Conservation (phyloP, 2,888 invertebrate species). For the Archips xylosteana region DNA sequence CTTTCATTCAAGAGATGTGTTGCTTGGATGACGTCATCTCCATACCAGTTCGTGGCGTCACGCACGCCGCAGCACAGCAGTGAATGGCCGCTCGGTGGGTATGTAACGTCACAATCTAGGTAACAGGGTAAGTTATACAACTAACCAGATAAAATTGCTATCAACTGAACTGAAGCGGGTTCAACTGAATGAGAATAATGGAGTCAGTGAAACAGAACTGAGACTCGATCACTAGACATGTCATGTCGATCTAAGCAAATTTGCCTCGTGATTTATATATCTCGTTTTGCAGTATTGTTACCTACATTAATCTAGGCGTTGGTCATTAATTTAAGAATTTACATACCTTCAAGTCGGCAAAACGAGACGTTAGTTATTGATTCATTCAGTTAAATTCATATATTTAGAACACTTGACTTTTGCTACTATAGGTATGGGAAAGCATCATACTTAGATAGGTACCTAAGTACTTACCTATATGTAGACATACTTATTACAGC, state of each 20-base stretch:
- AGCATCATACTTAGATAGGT: no score
- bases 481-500: no score
- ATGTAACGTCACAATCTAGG: not conserved
- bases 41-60: not conserved
- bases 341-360: no score
- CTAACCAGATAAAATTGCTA: not conserved
- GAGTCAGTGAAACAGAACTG: not conserved
- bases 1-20: not conserved
- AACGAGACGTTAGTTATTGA: no score
- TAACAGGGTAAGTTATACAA: slow-evolving; percentile 1
- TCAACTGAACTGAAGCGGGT: not conserved
- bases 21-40: not conserved
- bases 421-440: no score
- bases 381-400: no score
- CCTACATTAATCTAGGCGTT: no score
- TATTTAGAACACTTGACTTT: no score
- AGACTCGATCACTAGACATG: not conserved
- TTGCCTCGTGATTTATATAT: not conserved
- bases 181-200: not conserved
- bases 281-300: no score
- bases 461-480: no score
- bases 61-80: not conserved
- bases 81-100: slow-evolving; percentile 14
- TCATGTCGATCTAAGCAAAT: not conserved
- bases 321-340: no score